Evolutionary conservation across 1,140 invertebrate species (phyloP).

Genomic region (Brachionus koreanus): DNA sequence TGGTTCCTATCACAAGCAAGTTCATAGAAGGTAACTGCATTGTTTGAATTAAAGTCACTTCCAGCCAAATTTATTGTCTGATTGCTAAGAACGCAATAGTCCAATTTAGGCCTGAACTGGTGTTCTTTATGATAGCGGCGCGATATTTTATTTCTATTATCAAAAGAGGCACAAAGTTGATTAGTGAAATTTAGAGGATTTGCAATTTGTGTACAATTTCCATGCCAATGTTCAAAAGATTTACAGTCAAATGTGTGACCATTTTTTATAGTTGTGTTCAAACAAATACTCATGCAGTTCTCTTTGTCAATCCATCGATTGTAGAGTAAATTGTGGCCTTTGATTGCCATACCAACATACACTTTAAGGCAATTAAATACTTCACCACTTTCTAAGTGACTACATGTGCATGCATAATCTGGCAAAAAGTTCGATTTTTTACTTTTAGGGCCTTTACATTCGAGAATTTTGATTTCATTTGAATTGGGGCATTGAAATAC

Average conservation of each 20-base stretch:
- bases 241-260: slow-evolving; percentile 32
- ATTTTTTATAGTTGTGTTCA: slow-evolving; percentile 25
- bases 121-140: background rate
- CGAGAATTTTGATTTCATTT: background rate
- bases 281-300: slow-evolving; percentile 27
- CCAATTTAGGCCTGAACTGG: background rate
- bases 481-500: background rate
- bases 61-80: slow-evolving; percentile 23
- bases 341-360: slow-evolving; percentile 6
- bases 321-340: slow-evolving; percentile 24
- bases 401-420: background rate
- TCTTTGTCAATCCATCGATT: slow-evolving; percentile 32
- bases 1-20: background rate
- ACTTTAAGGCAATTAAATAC: background rate
- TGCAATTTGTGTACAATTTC: background rate
- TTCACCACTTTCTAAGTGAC: background rate
- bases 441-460: background rate
- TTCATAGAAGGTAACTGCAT: slow-evolving; percentile 27
- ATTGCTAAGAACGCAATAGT: slow-evolving; percentile 37
- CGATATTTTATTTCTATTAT: background rate
- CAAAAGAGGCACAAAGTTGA: background rate
- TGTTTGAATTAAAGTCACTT: background rate
- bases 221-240: slow-evolving; percentile 39
- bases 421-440: background rate
- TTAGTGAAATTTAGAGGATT: background rate